These are phyloP conservation scores for Hirtodrosophila duncani DNA, from an alignment of 2,888 invertebrate genomes.

Conservation along the genomic window DNA sequence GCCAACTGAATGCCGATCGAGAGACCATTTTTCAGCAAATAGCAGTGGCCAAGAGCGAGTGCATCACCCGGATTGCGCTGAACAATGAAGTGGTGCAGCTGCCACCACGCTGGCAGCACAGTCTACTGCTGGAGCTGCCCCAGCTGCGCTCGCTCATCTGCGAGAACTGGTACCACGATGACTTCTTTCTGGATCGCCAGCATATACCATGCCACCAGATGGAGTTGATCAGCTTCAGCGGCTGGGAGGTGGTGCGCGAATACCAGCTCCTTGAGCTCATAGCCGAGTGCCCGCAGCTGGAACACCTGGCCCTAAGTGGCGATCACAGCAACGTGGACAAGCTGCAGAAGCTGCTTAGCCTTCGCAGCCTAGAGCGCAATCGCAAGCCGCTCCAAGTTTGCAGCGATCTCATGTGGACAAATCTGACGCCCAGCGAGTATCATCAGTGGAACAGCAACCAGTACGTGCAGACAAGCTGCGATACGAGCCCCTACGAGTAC, in stretches of 20 bases:
- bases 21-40: constrained; percentile 64
- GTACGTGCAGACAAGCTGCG: constrained; percentile 47
- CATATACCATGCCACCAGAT: constrained; percentile 56
- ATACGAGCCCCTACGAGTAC: constrained; percentile 48
- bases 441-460: constrained; percentile 31
- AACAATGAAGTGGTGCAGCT: constrained; percentile 61
- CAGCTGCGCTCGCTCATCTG: constrained; percentile 43
- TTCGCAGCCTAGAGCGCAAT: constrained; percentile 41
- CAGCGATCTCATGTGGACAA: constrained; percentile 51
- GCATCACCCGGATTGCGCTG: constrained; percentile 50
- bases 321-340: constrained; percentile 49
- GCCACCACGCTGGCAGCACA: constrained; percentile 46
- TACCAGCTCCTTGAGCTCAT: constrained; percentile 46
- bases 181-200: constrained; percentile 48
- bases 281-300: constrained; percentile 40
- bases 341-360: constrained; percentile 35
- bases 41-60: constrained; percentile 55
- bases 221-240: constrained; percentile 57
- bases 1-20: constrained; percentile 50
- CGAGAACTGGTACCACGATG: constrained; percentile 59
- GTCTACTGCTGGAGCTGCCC: constrained; percentile 47
- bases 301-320: constrained; percentile 37
- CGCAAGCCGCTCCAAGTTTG: constrained; percentile 35
- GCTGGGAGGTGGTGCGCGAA: constrained; percentile 56
- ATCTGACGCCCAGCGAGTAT: constrained; percentile 29